These are phyloP conservation scores for Tadarida brasiliensis DNA, from an alignment of 2,797 vertebrate species.

Conservation along the genomic window DNA sequence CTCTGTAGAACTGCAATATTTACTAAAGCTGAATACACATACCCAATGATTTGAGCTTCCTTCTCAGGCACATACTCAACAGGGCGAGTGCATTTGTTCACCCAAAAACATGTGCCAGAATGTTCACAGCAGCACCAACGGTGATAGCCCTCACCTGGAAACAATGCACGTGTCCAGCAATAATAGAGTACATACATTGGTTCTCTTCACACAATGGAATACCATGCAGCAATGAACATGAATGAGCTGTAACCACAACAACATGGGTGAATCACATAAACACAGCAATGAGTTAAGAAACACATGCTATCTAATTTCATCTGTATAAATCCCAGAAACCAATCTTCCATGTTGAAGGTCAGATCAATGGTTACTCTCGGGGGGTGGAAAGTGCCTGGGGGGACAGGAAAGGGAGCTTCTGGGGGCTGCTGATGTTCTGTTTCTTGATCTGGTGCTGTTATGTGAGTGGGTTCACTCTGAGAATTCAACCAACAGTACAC, in stretches of 20 bases:
- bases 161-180: accelerated
- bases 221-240: accelerated
- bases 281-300: neutral
- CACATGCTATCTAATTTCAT: neutral
- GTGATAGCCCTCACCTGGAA: neutral
- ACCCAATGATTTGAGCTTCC: accelerated
- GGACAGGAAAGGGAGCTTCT: neutral
- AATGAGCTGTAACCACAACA: neutral
- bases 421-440: no score
- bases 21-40: neutral
- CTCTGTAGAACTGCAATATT: neutral
- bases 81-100: no score
- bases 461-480: neutral
- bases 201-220: neutral
- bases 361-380: accelerated
- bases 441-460: neutral
- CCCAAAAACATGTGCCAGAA: neutral
- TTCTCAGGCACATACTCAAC: neutral
- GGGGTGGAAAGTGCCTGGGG: neutral
- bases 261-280: accelerated
- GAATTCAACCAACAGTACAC: neutral
- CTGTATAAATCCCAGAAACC: neutral
- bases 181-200: accelerated
- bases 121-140: accelerated
- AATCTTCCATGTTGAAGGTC: neutral